These are phyloP conservation scores for Mesitornis unicolor DNA, from an alignment of 2,113 vertebrate species.

Conservation along the genomic window DNA sequence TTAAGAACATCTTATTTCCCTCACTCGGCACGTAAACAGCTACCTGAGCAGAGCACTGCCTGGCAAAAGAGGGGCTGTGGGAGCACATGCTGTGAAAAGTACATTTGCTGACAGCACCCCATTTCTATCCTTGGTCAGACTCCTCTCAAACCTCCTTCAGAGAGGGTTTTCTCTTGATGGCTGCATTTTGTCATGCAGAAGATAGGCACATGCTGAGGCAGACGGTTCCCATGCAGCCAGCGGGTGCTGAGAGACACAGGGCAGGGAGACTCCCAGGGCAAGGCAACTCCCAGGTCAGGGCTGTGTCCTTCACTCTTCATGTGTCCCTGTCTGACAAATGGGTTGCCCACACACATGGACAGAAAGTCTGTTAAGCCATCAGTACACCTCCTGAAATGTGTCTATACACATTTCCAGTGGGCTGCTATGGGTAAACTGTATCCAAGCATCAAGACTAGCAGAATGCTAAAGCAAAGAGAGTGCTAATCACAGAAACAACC, in stretches of 20 bases:
- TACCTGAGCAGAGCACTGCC: background rate
- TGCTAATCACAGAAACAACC: background rate
- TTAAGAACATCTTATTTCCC: background rate
- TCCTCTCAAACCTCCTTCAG: background rate
- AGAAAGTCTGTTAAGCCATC: background rate
- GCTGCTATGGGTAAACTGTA: background rate
- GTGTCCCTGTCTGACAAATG: background rate
- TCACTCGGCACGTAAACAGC: background rate
- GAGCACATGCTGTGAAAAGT: background rate
- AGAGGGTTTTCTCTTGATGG: background rate
- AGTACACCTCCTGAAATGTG: background rate
- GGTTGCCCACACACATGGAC: background rate
- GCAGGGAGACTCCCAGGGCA: too few species aligned
- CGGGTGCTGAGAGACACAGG: background rate
- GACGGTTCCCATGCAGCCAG: background rate
- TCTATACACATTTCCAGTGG: background rate
- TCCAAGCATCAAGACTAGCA: background rate
- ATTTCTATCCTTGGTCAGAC: background rate
- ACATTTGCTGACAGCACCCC: background rate
- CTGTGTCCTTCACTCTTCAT: background rate
- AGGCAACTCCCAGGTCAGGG: background rate
- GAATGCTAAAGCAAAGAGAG: background rate
- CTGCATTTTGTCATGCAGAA: background rate
- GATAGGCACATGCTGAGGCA: accelerated
- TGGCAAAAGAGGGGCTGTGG: background rate